Evolutionary conservation across 2,797 vertebrate species (phyloP).

Genomic region (Fratercula arctica): DNA sequence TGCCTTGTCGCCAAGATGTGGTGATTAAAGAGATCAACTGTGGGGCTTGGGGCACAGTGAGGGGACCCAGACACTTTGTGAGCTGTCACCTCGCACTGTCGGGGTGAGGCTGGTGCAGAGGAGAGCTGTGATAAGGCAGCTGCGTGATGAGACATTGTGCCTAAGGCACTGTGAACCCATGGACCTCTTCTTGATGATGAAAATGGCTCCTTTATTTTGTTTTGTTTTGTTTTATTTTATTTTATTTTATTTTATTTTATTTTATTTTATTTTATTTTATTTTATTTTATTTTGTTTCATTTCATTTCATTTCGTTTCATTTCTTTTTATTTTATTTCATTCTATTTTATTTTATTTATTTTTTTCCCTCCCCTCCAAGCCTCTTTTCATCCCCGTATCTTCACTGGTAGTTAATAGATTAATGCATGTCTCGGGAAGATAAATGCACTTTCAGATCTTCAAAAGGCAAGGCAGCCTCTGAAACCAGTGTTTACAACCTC

Average conservation of each 20-base stretch:
- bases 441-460: slow-evolving; percentile 58
- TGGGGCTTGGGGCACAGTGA: slow-evolving; percentile 7
- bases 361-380: background rate
- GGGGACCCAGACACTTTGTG: background rate
- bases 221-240: background rate
- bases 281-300: background rate
- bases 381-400: slow-evolving; percentile 49
- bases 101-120: background rate
- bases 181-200: background rate
- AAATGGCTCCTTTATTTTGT: slow-evolving; percentile 2
- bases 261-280: background rate
- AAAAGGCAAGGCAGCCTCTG: slow-evolving; percentile 42
- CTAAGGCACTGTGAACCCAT: background rate
- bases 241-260: background rate
- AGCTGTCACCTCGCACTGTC: slow-evolving; percentile 23
- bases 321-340: background rate
- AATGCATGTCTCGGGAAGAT: slow-evolving; percentile 52
- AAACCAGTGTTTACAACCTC: slow-evolving; percentile 16
- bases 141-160: background rate
- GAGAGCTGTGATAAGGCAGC: slow-evolving; percentile 46
- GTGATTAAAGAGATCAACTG: background rate
- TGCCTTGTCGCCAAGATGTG: background rate
- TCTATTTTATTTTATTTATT: background rate
- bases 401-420: slow-evolving; percentile 40
- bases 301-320: background rate